Evolutionary conservation across 2,113 vertebrate genomes (phyloP).

Genomic region (Ictalurus punctatus): DNA sequence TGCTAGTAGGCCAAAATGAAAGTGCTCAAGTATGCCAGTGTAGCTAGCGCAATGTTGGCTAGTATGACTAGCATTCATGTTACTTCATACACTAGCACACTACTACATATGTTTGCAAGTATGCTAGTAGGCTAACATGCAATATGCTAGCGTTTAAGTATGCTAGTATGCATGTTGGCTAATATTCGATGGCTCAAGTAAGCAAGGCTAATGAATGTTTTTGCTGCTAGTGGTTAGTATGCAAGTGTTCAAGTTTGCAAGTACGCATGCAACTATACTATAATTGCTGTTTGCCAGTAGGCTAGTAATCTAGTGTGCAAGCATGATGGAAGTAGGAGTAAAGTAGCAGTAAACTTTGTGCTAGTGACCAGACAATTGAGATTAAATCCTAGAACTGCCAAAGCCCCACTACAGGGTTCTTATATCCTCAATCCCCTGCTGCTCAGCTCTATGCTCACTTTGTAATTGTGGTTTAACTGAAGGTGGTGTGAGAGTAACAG

Average conservation of each 20-base stretch:
- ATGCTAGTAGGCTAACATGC: neutral
- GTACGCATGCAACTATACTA: neutral
- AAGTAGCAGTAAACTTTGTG: too few relatives aligned
- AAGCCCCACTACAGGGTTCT: neutral
- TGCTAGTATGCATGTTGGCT: neutral
- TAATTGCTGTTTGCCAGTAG: neutral
- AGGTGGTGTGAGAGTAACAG: neutral
- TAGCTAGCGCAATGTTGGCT: neutral
- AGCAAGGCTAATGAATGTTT: neutral
- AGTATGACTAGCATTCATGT: neutral
- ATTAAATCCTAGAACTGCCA: neutral
- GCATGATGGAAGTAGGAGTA: neutral
- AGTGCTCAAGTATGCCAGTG: neutral
- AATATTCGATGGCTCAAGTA: neutral
- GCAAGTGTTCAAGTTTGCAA: neutral
- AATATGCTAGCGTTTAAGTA: neutral
- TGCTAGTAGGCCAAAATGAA: neutral
- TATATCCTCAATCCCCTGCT: neutral
- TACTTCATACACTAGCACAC: neutral
- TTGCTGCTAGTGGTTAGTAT: neutral
- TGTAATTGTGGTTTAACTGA: neutral
- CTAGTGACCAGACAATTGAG: neutral
- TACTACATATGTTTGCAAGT: neutral
- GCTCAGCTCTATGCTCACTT: neutral
- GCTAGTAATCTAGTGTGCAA: neutral